Evolutionary conservation across 2,113 vertebrate genomes (phyloP).

Genomic region (Pachycephala philippinensis): DNA sequence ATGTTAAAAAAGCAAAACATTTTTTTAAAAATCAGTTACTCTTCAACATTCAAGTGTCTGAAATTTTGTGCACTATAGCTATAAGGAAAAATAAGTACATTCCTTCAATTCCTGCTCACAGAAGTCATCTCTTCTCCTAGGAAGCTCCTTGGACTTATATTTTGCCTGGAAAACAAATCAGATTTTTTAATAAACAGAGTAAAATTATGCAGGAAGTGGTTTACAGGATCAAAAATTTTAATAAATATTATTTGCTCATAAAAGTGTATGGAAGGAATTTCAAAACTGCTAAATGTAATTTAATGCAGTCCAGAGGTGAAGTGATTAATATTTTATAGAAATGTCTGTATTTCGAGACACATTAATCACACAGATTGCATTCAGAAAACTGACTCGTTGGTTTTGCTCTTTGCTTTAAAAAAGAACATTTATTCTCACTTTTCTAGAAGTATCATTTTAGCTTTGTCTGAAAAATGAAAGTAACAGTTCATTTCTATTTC

Average conservation of each 20-base stretch:
- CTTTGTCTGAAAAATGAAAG: not conserved
- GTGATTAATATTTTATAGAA: constrained; percentile 53
- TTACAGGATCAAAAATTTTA: constrained; percentile 11
- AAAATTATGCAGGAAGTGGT: constrained; percentile 9
- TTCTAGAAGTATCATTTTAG: not conserved
- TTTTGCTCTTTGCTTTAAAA: constrained; percentile 35
- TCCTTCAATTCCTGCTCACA: constrained; percentile 64
- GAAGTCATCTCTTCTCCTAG: constrained; percentile 31
- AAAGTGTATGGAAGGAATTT: constrained; percentile 12
- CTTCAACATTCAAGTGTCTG: constrained; percentile 14
- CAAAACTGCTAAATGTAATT: constrained; percentile 23
- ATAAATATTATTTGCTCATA: constrained; percentile 27
- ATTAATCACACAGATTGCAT: constrained; percentile 40
- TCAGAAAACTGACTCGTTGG: not conserved
- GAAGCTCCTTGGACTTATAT: constrained; percentile 34
- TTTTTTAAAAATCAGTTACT: not conserved
- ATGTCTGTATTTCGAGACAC: constrained; percentile 41
- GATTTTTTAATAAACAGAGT: constrained; percentile 21
- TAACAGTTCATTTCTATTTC: not conserved
- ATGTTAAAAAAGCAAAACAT: not conserved
- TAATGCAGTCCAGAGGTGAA: constrained; percentile 47
- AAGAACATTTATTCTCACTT: not conserved
- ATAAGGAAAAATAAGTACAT: constrained; percentile 55
- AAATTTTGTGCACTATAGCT: constrained; percentile 52
- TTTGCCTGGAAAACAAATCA: constrained; percentile 34